Conservation (phyloP, 2,888 invertebrate genomes). For the Drepana falcataria region DNA sequence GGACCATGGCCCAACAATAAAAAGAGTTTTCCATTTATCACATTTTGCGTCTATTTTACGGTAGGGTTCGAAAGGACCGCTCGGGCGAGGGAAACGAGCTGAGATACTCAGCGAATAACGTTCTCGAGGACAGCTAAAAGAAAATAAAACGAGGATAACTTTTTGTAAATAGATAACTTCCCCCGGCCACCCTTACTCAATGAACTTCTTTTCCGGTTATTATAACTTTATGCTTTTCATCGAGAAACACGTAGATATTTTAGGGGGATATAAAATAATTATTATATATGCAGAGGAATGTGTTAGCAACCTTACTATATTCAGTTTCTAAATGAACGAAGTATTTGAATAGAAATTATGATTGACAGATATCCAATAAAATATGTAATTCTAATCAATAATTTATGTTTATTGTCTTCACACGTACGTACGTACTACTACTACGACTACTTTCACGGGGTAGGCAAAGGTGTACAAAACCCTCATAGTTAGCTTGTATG, state of each 20-base stretch:
- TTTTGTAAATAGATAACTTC: conserved; percentile 70
- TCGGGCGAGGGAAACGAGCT: conserved; percentile 54
- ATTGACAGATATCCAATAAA: too few species aligned
- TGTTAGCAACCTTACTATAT: too few species aligned
- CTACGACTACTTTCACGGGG: too few species aligned
- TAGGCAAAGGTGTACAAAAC: too few species aligned
- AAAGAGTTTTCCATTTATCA: conserved; percentile 78
- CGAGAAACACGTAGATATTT: neutral
- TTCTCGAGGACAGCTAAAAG: conserved; percentile 61
- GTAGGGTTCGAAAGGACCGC: conserved; percentile 65
- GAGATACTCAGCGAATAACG: conserved; percentile 58
- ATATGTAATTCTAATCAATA: too few species aligned
- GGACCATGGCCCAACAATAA: conserved; percentile 68
- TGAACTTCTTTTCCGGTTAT: conserved; percentile 58
- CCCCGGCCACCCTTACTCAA: conserved; percentile 55
- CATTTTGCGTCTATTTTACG: conserved; percentile 77
- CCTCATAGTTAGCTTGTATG: too few species aligned
- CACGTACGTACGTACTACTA: too few species aligned
- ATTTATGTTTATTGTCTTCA: too few species aligned
- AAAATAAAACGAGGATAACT: conserved; percentile 72
- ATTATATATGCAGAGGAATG: too few species aligned
- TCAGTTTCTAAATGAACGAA: too few species aligned
- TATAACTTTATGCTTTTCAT: conserved; percentile 27
- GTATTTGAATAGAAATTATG: too few species aligned
- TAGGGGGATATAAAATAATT: neutral